Base-by-base conservation (phyloP, 2,113 vertebrate genomes). In the Prionailurus viverrinus region DNA sequence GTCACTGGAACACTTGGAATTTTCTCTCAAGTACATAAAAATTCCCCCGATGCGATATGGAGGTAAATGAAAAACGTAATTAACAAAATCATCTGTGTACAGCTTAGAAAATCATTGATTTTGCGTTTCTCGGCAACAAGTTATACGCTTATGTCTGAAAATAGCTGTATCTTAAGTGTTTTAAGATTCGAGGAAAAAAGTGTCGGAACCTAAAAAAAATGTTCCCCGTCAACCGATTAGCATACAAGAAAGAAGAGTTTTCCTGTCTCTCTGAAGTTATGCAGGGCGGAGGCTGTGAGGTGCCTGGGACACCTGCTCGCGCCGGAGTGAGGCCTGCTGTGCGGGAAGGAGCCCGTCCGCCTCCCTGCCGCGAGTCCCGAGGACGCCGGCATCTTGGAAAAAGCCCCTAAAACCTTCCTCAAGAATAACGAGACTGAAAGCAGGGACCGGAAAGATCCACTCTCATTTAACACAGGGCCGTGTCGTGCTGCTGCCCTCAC, bases 401-500 rank as follows among this genome's bases (percentile, higher is more conserved):
- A 69, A n/a, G 5, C 13, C 48, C 14, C 18, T 9, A 2, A 1
- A 21, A 39, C 1, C 1, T 29, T 74, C 8, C 3, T 11, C 14
- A 29, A 45, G 80, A 63, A 55, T 2, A 18, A 19, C 33, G 73
- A 21, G 29, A 14, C 27, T 0, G 27, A 65, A 27, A 58, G 83
- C 12, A 66, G 45, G 76, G 61, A 21, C 1, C 2, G 10, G 10
- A 41, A 21, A 18, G 48, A 68, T 10, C 5, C 0, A 4, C 18
- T 23, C 29, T 18, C 8, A 7, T 6, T 82, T 18, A n/a, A 3
- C 18, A 12, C 36, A 25, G 10, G 36, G 1, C 4, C 0, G 11
- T 3, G 12, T 13, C 0, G 4, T 0, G 25, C 45, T 5, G 41
- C 29, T 0, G 29, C 45, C 21, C 18, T 45, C 2, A 25, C n/a